Conservation (phyloP, 2,113 vertebrate species). For the Rissa tridactyla region DNA sequence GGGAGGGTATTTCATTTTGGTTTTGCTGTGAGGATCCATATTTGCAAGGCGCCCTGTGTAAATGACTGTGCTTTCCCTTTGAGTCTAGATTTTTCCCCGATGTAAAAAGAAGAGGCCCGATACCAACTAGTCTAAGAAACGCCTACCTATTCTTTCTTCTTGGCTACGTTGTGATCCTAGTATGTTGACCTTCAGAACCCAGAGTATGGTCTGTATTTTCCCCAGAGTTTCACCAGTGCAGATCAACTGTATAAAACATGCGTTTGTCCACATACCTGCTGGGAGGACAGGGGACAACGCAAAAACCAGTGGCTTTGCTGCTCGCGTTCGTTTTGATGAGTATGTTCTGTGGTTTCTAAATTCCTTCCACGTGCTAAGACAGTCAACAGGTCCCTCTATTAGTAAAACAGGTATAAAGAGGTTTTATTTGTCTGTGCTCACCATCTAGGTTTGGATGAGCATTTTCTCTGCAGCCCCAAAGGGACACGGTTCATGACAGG, state of each 20-base stretch:
- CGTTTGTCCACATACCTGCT: neutral
- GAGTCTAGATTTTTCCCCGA: neutral
- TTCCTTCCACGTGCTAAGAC: neutral
- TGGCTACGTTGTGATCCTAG: neutral
- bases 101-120: neutral
- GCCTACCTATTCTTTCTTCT: neutral
- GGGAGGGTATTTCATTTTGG: neutral
- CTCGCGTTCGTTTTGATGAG: neutral
- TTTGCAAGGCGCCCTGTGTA: neutral
- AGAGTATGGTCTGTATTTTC: neutral
- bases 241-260: neutral
- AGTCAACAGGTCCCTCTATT: neutral
- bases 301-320: neutral
- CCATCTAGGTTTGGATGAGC: neutral
- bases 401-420: neutral
- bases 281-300: neutral
- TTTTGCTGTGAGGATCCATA: neutral
- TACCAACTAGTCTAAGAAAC: neutral
- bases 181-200: neutral
- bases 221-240: neutral
- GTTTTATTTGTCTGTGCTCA: neutral
- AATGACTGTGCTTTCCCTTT: neutral
- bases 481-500: neutral
- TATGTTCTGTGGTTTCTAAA: neutral
- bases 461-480: neutral